phyloP scores from a whole-genome alignment of 2,888 invertebrate genomes.

The Phlogophora meticulosa region DNA sequence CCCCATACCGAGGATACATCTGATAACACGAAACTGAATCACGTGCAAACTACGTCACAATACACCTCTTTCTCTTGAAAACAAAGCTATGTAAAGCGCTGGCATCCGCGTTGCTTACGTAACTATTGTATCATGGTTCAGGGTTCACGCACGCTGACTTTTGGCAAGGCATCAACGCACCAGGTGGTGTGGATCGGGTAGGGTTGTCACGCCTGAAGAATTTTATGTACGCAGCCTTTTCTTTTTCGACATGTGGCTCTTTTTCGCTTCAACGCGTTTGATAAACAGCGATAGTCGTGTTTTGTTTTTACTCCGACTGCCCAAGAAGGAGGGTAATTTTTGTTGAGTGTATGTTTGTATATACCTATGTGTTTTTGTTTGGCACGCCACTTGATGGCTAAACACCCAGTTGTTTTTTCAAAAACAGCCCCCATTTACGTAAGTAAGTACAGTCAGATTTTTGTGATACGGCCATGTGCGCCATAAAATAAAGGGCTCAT shows the following conservation, averaged over 20 bases:
- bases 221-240: slow-evolving; percentile 10
- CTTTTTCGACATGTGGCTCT: slow-evolving; percentile 20
- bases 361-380: no score
- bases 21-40: slow-evolving; percentile 41
- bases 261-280: slow-evolving; percentile 21
- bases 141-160: slow-evolving; percentile 62
- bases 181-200: slow-evolving; percentile 47
- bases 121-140: slow-evolving; percentile 51
- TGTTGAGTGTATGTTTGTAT: no score
- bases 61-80: slow-evolving; percentile 37
- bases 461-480: no score
- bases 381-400: no score
- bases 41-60: slow-evolving; percentile 42
- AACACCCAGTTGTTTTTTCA: no score
- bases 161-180: slow-evolving; percentile 55
- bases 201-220: slow-evolving; percentile 47
- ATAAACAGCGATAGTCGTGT: neutral
- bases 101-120: slow-evolving; percentile 49
- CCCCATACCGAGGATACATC: slow-evolving; percentile 18
- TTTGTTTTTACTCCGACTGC: slow-evolving; percentile 1
- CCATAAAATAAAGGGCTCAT: no score
- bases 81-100: slow-evolving; percentile 36
- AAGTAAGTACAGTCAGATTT: no score
- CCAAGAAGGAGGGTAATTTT: no score
- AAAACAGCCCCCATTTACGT: no score